Base-by-base conservation (phyloP, 2,888 invertebrate species). In the Amphipoea oculea region DNA sequence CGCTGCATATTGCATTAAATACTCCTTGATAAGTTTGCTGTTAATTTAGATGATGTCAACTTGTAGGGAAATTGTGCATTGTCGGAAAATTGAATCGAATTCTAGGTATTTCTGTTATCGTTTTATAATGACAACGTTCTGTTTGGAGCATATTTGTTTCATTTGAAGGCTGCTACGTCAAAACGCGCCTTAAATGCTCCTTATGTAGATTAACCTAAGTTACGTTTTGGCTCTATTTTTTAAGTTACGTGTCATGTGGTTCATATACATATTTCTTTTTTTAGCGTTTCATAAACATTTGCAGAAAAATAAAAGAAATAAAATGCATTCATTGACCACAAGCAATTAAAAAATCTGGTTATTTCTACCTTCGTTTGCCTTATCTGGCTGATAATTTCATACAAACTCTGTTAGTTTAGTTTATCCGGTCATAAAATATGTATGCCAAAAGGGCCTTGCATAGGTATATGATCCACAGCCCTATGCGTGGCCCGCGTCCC, bases 401-500 rank as follows among this genome's bases (percentile, higher is more conserved):
- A 29, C 29, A 29, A 20, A 48, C 20, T 69, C 20, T 23, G 51
- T 0, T 2, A 20, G n/a, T 71, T 54, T 23, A 70, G 17, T 71
- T 40, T 40, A 54, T 17, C 45, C n/a, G 14, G 14, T 36, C n/a
- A 71, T 54, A 40, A 17, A 12, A 29, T 36, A 68, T n/a, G 42
- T 62, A 67, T 29, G 14, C 1, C 54, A 48, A 70, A 66, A 60
- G 23, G 57, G 57, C 69, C 51, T 51, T 23, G 51, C 74, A 45
- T 45, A 57, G n/a, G 12, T 78, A 65, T 29, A 66, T 45, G 48
- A 23, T 75, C 29, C 29, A 74, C 29, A 54, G n/a, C 62, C 42
- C 20, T 60, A 74, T 84, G 73, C 78, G 88, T 79, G 79, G 72
- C 45, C n/a, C 3, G 0, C 4, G 73, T 84, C 84, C 89, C 88